Evolutionary conservation across 53 echinoderm and acorn worm species (phyloP), one percentile per base, ranked within the genome.

Genomic region (Stichopus horrens): DNA sequence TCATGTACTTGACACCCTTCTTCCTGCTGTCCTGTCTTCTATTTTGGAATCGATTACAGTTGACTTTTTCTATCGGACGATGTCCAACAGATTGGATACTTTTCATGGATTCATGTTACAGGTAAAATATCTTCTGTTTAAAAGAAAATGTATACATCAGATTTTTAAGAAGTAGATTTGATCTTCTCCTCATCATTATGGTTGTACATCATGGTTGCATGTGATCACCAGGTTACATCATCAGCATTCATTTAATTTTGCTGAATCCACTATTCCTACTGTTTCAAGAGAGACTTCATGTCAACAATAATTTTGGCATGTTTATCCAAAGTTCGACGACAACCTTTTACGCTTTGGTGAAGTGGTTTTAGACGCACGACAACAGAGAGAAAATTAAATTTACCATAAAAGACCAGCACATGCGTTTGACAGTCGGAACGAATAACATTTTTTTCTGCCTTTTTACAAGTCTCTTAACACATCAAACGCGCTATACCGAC

Each of bases 11-110:
- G 23, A 21, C 14, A 75, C 23, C 19, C 23, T 75, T 21, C 9
- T 52, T 5, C 21, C 52, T n/a, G 75, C 75, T 37, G 23, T 21
- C 13, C 9, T n/a, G 19, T 75, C 52, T 75, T 5, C 19, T 75
- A 21, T 11, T 75, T 37, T 37, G 37, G 37, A 54, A n/a, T 55
- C 11, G 53, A 23, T 18, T 55, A 4, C n/a, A 53, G 53, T 10
- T 16, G 4, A 8, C 55, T 55, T 8, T 13, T 19, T 52, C n/a
- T 5, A 54, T 54, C 6, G 79, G 55, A 54, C 79, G 79, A 16
- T 78, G 79, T 51, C 79, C 79, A 16, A 51, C 79, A 19, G 37
- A 78, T 55, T 78, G 79, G 79, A 78, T 19, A 8, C 53, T 54
- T 6, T 78, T 78, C 19, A 13, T 11, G 7, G 79, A 19, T 4